A percentile compares a stretch with the other conserved stretches of the same genome.
phyloP scores from a whole-genome alignment of 2,797 vertebrate genomes.

The Spea hammondii region DNA sequence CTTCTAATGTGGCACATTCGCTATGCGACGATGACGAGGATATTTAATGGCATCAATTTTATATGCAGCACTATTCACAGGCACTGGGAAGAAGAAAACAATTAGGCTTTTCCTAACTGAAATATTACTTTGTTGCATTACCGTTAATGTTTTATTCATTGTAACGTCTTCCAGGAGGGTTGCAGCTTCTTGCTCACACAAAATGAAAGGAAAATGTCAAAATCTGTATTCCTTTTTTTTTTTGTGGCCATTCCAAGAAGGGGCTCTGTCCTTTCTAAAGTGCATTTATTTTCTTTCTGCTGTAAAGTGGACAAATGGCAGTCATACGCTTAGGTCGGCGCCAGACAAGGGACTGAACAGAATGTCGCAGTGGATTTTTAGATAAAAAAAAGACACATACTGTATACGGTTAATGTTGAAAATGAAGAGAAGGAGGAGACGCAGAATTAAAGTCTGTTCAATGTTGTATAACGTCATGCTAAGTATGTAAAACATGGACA shows the following conservation, averaged over 20 bases:
- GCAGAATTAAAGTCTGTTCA: not conserved
- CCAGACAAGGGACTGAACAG: not conserved
- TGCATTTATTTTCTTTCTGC: not conserved
- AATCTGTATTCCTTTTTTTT: not conserved
- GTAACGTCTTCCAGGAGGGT: not conserved
- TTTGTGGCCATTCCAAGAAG: not conserved
- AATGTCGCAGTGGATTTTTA: not conserved
- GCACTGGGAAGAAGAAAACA: slow-evolving; percentile 16
- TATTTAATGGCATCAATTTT: slow-evolving; percentile 21
- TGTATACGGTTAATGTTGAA: not conserved
- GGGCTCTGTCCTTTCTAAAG: not conserved
- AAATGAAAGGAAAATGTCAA: not conserved
- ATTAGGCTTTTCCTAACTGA: slow-evolving; percentile 17
- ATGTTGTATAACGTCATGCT: not conserved
- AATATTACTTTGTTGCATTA: slow-evolving; percentile 33
- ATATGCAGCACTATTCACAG: not conserved
- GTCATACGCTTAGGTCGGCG: not conserved
- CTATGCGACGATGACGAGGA: slow-evolving; percentile 7
- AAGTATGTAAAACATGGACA: no score
- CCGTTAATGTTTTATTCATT: slow-evolving; percentile 44
- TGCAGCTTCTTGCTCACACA: slow-evolving; percentile 20
- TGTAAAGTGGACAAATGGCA: slow-evolving; percentile 10
- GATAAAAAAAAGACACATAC: not conserved
- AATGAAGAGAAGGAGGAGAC: not conserved
- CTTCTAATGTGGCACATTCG: slow-evolving; percentile 31